Evolutionary conservation across 2,888 invertebrate genomes (phyloP).

Genomic region (Imbricaverruca yamaguchii): DNA sequence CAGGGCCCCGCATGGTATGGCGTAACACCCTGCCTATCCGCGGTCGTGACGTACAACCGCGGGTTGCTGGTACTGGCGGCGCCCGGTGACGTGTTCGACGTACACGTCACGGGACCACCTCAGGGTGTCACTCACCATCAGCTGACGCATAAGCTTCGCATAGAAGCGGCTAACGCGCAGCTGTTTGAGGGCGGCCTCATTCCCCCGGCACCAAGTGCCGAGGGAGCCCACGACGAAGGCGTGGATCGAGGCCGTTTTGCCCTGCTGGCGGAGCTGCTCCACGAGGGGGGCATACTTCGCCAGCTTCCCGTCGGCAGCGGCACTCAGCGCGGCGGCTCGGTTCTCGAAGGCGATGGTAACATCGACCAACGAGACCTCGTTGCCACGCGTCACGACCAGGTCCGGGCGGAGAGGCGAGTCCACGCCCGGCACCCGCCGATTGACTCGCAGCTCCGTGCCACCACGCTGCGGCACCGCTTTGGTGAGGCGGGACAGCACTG

Average conservation of each 20-base stretch:
- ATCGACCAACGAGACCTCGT: neutral
- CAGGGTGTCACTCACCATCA: conserved; percentile 37
- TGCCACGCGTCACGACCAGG: neutral
- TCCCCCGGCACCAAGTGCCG: neutral
- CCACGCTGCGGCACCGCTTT: neutral
- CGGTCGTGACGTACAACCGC: neutral
- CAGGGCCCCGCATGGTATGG: too few species aligned
- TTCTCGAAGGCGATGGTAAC: neutral
- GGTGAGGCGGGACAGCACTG: neutral
- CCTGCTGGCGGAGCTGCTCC: neutral
- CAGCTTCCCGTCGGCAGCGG: neutral
- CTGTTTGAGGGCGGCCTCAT: neutral
- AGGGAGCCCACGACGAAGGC: neutral
- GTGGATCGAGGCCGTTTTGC: neutral
- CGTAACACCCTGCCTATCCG: neutral
- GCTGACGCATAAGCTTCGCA: conserved; percentile 34
- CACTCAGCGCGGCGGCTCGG: neutral
- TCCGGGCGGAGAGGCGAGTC: neutral
- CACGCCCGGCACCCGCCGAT: neutral
- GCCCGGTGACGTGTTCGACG: conserved; percentile 37
- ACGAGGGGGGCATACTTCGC: neutral
- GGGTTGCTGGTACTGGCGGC: conserved; percentile 14
- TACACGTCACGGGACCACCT: conserved; percentile 39
- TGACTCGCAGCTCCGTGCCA: neutral
- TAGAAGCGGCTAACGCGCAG: conserved; percentile 28